Base-by-base conservation (phyloP, 1,140 invertebrate genomes). In the Trichoplusia ni region DNA sequence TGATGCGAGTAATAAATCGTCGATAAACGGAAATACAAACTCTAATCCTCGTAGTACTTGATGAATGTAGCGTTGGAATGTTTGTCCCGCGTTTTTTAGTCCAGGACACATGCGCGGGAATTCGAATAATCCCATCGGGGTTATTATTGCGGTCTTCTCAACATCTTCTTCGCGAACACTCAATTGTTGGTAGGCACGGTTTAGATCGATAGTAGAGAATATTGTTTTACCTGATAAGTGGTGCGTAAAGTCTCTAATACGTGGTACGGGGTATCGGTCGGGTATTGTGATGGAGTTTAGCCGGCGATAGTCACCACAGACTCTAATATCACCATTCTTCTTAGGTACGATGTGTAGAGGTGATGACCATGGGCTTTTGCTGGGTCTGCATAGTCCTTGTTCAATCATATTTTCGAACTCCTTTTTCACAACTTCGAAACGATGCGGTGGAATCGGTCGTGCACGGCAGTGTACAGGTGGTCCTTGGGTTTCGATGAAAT, bases 141-240 rank as follows among this genome's bases (percentile, higher is more conserved):
- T n/a, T n/a, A n/a, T n/a, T n/a, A n/a, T n/a, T n/a, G n/a, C n/a
- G n/a, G n/a, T n/a, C n/a, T n/a, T n/a, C n/a, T n/a, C n/a, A n/a
- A n/a, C n/a, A n/a, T n/a, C n/a, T n/a, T n/a, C n/a, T n/a, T n/a
- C n/a, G n/a, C n/a, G n/a, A n/a, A n/a, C n/a, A n/a, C n/a, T n/a
- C n/a, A n/a, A n/a, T n/a, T 35, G 9, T 11, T 35, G 8, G 14
- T 49, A 49, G 2, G 42, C 42, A 11, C 18, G 4, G 19, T 61
- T 47, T 2, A 61, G 18, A 19, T 61, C 58, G 3, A 61, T 25
- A 0, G 19, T 47, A 1, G 29, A 37, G n/a, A 61, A 49, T 19
- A 61, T 38, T 25, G 5, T 35, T 21, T 47, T 61, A 8, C 44
- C 58, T 14, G 42, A 1, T 2, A 61, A 11, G 1, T 42, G 37